Base-by-base conservation (phyloP, 2,888 invertebrate genomes). In the Sarcophaga subvicina region DNA sequence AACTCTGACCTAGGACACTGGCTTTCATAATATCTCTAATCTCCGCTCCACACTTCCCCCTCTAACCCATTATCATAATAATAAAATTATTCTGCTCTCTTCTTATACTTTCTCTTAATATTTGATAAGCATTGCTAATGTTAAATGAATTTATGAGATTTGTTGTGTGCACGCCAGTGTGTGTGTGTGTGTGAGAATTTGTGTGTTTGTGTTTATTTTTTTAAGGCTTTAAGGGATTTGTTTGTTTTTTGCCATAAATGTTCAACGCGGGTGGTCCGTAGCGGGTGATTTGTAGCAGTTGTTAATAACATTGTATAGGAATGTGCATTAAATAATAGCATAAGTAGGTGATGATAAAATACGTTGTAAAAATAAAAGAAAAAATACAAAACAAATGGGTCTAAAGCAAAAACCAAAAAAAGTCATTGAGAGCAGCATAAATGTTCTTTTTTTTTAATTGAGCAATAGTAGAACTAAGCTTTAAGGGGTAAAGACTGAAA, bases 1-100 rank as follows among this genome's bases (percentile, higher is more conserved):
- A 72, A 72, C 67, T 86, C 75, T 80, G 86, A 86, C 82, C 86
- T 86, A 83, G 79, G 86, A 25, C 76, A 86, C 79, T 79, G 75
- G 22, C 54, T 76, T 85, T 66, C 45, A 14, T 54, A 86, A 80
- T 76, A 76, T 85, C 63, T 62, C 14, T 64, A 70, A 67, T 54
- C 69, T 11, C 20, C 4, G 59, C 59, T 59, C 59, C 59, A 25
- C n/a, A 11, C 54, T 11, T 14, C 17, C 37, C 4, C 45, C 17
- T 20, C 8, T 5, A 49, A 14, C 14, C 10, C 45, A n/a, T 45
- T 20, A 37, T 10, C 54, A 54, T 54, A 54, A 54, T 54, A 14
- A 54, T 17, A 54, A 12, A 54, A 54, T 14, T 47, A 10, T 20
- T 47, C 20, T 3, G 37, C 17, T 45, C 47, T 69, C 22, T 11